phyloP scores from a whole-genome alignment of 2,888 invertebrate species.

The Liodrosophila aerea region DNA sequence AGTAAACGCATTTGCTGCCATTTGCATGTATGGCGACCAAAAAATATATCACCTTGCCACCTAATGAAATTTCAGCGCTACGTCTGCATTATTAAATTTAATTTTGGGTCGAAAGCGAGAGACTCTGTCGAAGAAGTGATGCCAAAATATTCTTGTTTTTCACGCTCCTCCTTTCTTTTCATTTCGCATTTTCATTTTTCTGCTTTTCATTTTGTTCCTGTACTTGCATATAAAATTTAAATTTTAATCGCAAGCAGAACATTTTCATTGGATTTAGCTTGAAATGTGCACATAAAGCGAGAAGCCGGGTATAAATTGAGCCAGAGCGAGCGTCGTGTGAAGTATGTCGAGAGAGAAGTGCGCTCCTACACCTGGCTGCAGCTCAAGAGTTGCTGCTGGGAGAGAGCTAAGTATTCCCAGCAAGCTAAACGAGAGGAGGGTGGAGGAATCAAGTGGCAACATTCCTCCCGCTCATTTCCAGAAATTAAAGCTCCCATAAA shows the following conservation, averaged over 20 bases:
- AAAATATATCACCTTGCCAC: slow-evolving; percentile 47
- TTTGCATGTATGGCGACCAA: slow-evolving; percentile 34
- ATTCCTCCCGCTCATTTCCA: too few species aligned
- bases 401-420: not conserved
- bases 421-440: not conserved
- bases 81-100: slow-evolving; percentile 71
- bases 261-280: slow-evolving; percentile 42
- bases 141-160: slow-evolving; percentile 57
- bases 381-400: slow-evolving; percentile 7
- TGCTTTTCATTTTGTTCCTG: slow-evolving; percentile 7
- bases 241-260: slow-evolving; percentile 60
- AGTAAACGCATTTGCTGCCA: slow-evolving; percentile 23
- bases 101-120: slow-evolving; percentile 50
- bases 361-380: slow-evolving; percentile 2
- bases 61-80: slow-evolving; percentile 59
- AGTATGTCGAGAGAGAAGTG: slow-evolving; percentile 7
- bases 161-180: slow-evolving; percentile 14
- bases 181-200: slow-evolving; percentile 7
- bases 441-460: not conserved
- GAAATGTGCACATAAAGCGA: slow-evolving; percentile 23
- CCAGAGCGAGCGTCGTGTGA: not conserved
- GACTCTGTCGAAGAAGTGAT: slow-evolving; percentile 53
- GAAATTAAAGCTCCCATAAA: too few species aligned
- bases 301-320: not conserved
- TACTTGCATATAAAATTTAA: slow-evolving; percentile 59